phyloP scores from a whole-genome alignment of 1,140 invertebrate species.

The Triops longicaudatus region DNA sequence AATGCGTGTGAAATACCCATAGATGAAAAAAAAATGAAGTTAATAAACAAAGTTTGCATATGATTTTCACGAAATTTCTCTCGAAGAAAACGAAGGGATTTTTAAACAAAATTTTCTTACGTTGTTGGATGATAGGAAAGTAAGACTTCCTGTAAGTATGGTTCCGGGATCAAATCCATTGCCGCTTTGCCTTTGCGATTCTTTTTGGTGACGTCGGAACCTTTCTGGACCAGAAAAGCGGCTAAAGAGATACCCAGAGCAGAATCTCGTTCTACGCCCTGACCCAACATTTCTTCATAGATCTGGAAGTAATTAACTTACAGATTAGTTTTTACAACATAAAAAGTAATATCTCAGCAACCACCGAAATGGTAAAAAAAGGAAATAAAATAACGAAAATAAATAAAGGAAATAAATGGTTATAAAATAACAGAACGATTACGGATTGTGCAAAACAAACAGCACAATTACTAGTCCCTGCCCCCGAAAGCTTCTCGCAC shows the following conservation, averaged over 20 bases:
- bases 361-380: no score
- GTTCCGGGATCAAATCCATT: conserved; percentile 46
- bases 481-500: background rate
- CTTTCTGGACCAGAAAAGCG: conserved; percentile 58
- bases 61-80: no score
- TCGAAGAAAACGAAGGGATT: no score
- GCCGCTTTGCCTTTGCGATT: conserved; percentile 59
- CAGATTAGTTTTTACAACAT: no score
- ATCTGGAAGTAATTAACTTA: conserved; percentile 39
- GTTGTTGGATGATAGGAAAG: background rate
- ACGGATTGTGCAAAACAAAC: background rate
- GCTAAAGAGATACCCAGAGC: conserved; percentile 54
- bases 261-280: conserved; percentile 36
- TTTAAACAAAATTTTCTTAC: no score
- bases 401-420: conserved; percentile 5
- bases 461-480: background rate
- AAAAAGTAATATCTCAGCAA: no score
- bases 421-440: background rate
- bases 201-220: conserved; percentile 52
- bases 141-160: conserved; percentile 35
- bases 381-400: no score
- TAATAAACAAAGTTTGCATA: no score
- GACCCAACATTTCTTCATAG: conserved; percentile 40
- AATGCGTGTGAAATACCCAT: no score
- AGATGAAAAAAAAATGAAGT: no score